phyloP scores from a whole-genome alignment of 2,888 invertebrate genomes.

The Hyles lineata region DNA sequence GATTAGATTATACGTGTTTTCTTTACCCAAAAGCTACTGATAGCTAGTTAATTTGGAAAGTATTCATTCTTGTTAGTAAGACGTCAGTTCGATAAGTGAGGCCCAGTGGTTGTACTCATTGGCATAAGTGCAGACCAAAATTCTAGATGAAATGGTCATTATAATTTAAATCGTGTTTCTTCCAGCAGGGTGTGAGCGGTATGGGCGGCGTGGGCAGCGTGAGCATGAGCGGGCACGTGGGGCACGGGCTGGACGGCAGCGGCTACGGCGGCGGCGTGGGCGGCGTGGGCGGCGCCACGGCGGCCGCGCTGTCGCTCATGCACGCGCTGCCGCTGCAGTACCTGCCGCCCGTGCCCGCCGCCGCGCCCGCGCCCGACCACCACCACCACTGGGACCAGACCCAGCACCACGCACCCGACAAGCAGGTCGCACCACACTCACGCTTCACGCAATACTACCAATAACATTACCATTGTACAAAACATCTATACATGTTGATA shows the following conservation, averaged over 20 bases:
- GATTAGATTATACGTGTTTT: no score
- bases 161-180: background rate
- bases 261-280: conserved; percentile 44
- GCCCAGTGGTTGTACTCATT: no score
- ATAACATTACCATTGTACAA: background rate
- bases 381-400: conserved; percentile 70
- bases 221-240: conserved; percentile 34
- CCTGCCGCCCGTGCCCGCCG: conserved; percentile 66
- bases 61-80: no score
- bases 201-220: conserved; percentile 46
- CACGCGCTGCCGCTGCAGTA: conserved; percentile 79
- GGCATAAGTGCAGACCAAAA: no score
- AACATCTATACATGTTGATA: background rate
- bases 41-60: no score
- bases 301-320: conserved; percentile 72
- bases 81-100: no score
- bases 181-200: conserved; percentile 52
- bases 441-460: background rate
- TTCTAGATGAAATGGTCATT: background rate
- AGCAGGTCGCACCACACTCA: conserved; percentile 55
- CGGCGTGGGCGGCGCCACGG: conserved; percentile 52
- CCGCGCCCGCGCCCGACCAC: conserved; percentile 54
- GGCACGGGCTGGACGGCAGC: conserved; percentile 43
- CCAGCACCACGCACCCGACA: conserved; percentile 63
- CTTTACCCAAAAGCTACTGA: no score